Evolutionary conservation across 2,797 vertebrate species (phyloP).

Genomic region (Fratercula arctica): DNA sequence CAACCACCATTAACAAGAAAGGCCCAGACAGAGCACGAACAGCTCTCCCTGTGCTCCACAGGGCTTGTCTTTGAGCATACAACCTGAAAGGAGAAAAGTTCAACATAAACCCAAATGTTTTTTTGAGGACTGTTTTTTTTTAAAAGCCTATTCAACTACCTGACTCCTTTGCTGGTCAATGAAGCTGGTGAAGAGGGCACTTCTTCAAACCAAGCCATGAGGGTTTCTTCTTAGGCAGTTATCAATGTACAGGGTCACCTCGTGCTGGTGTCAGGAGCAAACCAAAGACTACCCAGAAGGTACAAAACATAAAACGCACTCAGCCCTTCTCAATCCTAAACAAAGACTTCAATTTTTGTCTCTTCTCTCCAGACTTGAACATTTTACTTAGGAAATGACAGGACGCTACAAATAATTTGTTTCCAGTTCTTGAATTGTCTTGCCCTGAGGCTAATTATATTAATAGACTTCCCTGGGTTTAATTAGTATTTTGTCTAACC

Average conservation of each 20-base stretch:
- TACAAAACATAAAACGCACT: background rate
- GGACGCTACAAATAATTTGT: conserved; percentile 32
- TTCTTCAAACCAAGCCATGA: background rate
- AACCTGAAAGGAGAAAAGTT: background rate
- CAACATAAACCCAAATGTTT: background rate
- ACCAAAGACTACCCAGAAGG: background rate
- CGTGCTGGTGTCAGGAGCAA: background rate
- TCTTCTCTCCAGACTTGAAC: background rate
- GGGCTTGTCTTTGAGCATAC: accelerated
- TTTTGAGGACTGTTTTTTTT: background rate
- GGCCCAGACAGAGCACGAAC: background rate
- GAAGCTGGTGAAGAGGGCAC: background rate
- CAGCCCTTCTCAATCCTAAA: background rate
- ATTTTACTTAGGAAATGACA: conserved; percentile 5
- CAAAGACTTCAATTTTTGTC: background rate
- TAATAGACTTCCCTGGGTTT: conserved; percentile 44
- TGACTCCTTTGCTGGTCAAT: background rate
- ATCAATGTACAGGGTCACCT: background rate
- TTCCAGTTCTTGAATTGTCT: conserved; percentile 47
- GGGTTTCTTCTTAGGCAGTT: background rate
- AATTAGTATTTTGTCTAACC: conserved; percentile 60
- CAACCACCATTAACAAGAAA: background rate
- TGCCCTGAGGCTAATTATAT: conserved; percentile 37
- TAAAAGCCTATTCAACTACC: background rate
- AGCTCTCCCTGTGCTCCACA: background rate